phyloP scores from a whole-genome alignment of 35 echinoderm and acorn worm species.

The Holothuria glaberrima region DNA sequence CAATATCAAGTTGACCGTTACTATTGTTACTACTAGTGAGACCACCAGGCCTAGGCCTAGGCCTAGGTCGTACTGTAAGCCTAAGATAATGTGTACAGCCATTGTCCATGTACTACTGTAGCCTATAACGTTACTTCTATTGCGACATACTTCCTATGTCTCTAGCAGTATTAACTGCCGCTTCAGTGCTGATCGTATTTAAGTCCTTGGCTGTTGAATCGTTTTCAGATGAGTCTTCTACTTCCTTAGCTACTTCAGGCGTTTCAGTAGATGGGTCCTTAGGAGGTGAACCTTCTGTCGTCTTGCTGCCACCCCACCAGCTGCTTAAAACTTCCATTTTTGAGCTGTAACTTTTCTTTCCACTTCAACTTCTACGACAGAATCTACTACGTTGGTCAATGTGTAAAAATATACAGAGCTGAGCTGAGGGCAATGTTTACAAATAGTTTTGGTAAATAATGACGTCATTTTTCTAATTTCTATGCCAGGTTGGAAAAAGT shows the following conservation, averaged over 20 bases:
- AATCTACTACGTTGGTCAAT: no score
- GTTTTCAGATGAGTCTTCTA: constrained; percentile 24
- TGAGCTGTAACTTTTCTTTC: neutral
- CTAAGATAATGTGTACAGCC: no score
- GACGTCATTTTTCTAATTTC: constrained; percentile 5
- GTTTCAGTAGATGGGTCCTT: neutral
- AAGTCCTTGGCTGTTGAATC: neutral
- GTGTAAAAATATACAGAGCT: no score
- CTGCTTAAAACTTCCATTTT: constrained; percentile 80
- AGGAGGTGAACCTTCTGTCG: neutral
- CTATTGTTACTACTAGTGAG: no score
- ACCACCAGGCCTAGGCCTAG: no score
- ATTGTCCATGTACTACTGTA: no score
- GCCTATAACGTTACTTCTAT: no score
- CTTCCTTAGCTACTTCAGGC: constrained; percentile 1
- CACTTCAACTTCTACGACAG: no score
- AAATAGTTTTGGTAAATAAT: neutral
- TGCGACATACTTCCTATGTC: constrained; percentile 79
- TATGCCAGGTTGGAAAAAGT: no score
- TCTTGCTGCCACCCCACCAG: constrained; percentile 77
- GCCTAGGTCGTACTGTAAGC: no score
- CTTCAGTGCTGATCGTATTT: constrained; percentile 45
- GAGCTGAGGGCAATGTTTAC: constrained; percentile 27
- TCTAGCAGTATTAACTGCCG: constrained; percentile 66
- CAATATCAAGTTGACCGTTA: no score